These are phyloP conservation scores for Sebastes itinus DNA, from an alignment of 2,797 vertebrate genomes.

Conservation along the genomic window DNA sequence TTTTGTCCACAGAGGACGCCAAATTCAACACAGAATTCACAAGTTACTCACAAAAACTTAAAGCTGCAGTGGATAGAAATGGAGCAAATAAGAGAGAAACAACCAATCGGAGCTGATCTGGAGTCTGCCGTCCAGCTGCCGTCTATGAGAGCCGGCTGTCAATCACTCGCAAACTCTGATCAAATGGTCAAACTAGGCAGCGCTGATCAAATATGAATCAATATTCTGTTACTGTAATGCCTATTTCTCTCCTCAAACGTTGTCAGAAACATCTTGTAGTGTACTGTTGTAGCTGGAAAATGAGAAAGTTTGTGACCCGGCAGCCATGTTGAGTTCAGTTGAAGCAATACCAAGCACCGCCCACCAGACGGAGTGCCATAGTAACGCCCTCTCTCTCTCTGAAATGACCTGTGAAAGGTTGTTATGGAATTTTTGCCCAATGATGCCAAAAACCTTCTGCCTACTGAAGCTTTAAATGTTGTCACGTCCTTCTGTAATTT, in stretches of 20 bases:
- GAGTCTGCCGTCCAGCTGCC: too few relatives aligned
- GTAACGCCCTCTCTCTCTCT: too few relatives aligned
- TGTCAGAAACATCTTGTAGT: background rate
- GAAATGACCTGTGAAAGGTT: too few relatives aligned
- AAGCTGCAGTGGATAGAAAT: background rate
- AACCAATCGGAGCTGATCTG: background rate
- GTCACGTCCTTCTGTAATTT: background rate
- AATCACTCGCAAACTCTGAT: background rate
- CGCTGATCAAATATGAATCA: too few relatives aligned
- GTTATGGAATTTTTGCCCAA: too few relatives aligned
- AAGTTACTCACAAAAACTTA: background rate
- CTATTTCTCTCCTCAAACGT: background rate
- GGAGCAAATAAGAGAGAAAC: background rate
- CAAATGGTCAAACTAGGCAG: background rate
- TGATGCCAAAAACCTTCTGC: background rate
- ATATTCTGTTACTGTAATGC: too few relatives aligned
- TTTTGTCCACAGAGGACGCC: background rate
- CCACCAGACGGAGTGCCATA: too few relatives aligned
- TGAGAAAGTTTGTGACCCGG: too few relatives aligned
- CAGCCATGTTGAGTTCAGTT: background rate
- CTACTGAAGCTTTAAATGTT: background rate
- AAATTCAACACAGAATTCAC: background rate
- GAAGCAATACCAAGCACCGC: too few relatives aligned
- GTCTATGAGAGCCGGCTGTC: too few relatives aligned
- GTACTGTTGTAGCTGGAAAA: too few relatives aligned